Evolutionary conservation across 2,113 vertebrate species (phyloP).

Genomic region (Circaetus gallicus): DNA sequence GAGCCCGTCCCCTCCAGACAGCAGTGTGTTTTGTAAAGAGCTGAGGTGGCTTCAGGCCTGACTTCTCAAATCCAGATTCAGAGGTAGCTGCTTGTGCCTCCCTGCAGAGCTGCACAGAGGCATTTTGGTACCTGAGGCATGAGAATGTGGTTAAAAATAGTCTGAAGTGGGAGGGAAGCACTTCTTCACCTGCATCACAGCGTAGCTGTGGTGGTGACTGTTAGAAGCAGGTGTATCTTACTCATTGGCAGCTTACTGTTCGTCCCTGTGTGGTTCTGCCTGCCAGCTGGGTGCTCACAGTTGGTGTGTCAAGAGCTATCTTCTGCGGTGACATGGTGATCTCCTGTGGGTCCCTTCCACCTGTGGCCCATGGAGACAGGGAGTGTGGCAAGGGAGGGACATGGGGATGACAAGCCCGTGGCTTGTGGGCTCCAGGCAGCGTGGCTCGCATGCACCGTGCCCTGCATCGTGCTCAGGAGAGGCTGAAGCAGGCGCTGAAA

Average conservation of each 20-base stretch:
- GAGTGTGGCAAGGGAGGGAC: background rate
- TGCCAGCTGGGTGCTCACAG: background rate
- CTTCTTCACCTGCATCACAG: background rate
- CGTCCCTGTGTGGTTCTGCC: background rate
- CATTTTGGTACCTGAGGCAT: background rate
- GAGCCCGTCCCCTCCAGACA: background rate
- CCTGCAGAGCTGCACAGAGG: background rate
- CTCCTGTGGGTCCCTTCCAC: background rate
- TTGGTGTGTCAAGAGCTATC: background rate
- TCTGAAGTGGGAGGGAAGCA: background rate
- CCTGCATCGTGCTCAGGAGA: background rate
- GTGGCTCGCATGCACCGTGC: rapidly evolving
- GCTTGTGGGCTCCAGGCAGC: rapidly evolving
- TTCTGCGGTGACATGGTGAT: background rate
- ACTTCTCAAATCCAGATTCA: background rate
- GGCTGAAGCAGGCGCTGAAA: background rate
- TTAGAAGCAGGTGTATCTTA: background rate
- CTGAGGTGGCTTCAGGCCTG: background rate
- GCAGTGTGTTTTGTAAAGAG: background rate
- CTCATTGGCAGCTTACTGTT: background rate
- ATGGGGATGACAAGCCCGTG: rapidly evolving
- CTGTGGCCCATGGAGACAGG: background rate
- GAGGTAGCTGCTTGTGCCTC: background rate
- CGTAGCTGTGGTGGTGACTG: background rate
- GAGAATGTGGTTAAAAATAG: background rate